phyloP scores from a whole-genome alignment of 2,113 vertebrate genomes.

The Xiphorhynchus elegans region DNA sequence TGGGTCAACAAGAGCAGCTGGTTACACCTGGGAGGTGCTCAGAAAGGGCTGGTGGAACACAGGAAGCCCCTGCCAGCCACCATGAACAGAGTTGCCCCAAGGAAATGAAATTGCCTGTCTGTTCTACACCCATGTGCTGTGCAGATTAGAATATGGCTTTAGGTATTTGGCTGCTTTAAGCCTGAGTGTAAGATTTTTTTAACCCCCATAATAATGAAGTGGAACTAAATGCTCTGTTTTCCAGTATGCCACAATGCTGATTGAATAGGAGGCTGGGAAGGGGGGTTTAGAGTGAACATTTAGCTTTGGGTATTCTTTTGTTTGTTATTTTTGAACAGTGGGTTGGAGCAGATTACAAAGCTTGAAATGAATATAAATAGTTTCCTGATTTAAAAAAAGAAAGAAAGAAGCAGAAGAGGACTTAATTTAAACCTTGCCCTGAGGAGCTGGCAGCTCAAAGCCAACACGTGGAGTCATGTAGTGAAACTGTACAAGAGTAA shows the following conservation, averaged over 20 bases:
- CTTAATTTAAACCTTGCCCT: constrained; percentile 27
- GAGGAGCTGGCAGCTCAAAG: constrained; percentile 30
- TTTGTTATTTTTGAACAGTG: constrained; percentile 22
- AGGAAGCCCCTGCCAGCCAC: neutral
- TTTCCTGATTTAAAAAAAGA: neutral
- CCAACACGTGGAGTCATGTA: neutral
- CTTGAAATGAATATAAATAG: constrained; percentile 34
- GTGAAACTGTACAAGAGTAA: neutral
- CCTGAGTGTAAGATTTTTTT: neutral
- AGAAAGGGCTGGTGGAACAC: neutral
- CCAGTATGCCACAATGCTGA: constrained; percentile 32
- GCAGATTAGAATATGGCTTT: constrained; percentile 39
- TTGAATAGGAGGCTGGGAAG: constrained; percentile 20
- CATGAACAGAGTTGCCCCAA: neutral
- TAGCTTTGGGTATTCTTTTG: constrained; percentile 48
- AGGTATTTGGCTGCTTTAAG: constrained; percentile 18
- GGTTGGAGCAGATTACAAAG: constrained; percentile 43
- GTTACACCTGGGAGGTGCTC: neutral
- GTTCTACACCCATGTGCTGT: neutral
- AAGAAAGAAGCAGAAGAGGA: neutral
- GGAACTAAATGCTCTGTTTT: constrained; percentile 45
- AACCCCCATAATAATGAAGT: neutral
- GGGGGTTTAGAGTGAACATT: constrained; percentile 17
- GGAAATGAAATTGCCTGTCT: constrained; percentile 39
- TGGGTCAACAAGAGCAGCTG: accelerated